These are phyloP conservation scores for Acrocephalus kingi DNA, from an alignment of 2,113 vertebrate genomes.

Conservation along the genomic window DNA sequence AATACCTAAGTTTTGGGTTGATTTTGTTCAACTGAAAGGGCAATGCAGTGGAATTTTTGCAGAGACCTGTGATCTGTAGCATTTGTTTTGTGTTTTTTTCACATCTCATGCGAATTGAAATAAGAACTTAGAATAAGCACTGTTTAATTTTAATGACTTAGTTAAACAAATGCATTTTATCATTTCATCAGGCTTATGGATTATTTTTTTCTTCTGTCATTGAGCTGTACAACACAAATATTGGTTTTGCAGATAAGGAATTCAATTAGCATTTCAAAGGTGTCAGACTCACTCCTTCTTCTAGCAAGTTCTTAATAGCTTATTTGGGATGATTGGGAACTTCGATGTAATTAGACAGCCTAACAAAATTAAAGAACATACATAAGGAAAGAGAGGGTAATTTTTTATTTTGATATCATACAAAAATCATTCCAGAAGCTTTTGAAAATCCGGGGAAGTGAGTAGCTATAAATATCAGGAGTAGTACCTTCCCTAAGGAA, in stretches of 20 bases:
- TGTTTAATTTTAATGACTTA: conserved; percentile 40
- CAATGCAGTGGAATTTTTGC: not conserved
- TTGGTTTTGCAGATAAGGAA: conserved; percentile 46
- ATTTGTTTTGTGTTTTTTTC: not conserved
- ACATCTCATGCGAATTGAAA: not conserved
- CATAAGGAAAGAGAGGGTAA: not conserved
- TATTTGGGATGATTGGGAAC: not conserved
- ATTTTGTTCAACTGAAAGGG: not conserved
- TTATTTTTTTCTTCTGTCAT: not conserved
- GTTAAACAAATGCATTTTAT: conserved; percentile 56
- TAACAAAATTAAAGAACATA: not conserved
- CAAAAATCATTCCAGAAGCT: not conserved
- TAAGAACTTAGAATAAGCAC: not conserved
- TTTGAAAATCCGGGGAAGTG: not conserved
- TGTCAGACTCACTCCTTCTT: not conserved
- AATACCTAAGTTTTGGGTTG: not conserved
- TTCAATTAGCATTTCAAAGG: conserved; percentile 64
- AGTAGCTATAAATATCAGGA: not conserved
- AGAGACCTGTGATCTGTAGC: not conserved
- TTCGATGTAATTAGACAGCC: not conserved
- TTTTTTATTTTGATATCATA: not conserved
- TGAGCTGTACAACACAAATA: conserved; percentile 40
- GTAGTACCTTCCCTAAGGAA: not conserved
- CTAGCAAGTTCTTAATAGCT: not conserved
- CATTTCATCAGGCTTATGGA: conserved; percentile 30